Evolutionary conservation across 2,113 vertebrate genomes (phyloP).

Genomic region (Axis porcinus): DNA sequence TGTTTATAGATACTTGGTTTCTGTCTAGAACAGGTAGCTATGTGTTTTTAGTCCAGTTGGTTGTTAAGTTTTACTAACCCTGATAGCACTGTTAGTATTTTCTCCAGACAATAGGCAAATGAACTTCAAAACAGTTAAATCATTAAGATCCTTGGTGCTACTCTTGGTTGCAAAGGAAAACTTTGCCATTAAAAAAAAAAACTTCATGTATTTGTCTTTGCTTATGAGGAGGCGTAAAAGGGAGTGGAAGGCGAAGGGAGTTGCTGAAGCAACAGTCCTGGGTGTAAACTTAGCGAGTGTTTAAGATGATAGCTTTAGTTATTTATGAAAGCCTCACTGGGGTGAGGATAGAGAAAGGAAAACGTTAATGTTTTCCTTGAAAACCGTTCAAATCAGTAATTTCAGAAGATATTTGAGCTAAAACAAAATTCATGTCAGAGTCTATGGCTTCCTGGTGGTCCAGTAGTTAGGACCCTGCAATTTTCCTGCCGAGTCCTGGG

Average conservation of each 20-base stretch:
- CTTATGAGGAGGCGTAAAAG: constrained; percentile 11
- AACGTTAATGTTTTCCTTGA: neutral
- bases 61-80: constrained; percentile 12
- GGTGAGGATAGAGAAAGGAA: neutral
- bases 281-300: constrained; percentile 60
- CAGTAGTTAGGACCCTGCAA: neutral
- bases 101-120: neutral
- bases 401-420: neutral
- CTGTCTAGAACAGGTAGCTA: neutral
- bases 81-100: neutral
- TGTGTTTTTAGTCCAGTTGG: neutral
- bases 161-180: constrained; percentile 23
- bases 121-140: neutral
- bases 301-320: constrained; percentile 59
- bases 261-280: constrained; percentile 57
- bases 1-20: constrained; percentile 29
- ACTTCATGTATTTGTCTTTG: neutral
- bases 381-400: neutral
- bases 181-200: constrained; percentile 11
- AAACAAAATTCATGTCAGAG: neutral
- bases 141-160: neutral
- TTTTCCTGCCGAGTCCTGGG: neutral
- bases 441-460: neutral
- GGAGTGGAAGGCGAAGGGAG: constrained; percentile 19
- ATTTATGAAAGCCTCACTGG: constrained; percentile 55